Evolutionary conservation across 2,113 vertebrate species (phyloP).

Genomic region (Nothoprocta perdicaria): DNA sequence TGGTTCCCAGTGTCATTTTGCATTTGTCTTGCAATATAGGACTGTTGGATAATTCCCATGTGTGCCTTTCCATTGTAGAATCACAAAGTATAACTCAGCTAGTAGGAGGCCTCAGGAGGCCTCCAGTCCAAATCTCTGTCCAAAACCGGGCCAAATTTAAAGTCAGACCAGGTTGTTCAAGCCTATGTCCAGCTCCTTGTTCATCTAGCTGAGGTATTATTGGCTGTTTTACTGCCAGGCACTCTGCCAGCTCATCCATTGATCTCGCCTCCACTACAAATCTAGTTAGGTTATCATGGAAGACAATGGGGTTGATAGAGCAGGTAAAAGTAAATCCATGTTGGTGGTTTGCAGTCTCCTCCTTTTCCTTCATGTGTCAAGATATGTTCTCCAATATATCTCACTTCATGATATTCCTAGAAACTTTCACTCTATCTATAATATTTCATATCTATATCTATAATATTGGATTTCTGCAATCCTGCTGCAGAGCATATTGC

Average conservation of each 20-base stretch:
- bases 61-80: not conserved
- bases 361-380: not conserved
- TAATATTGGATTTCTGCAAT: not conserved
- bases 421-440: not conserved
- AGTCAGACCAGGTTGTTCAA: not conserved
- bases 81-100: not conserved
- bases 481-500: not conserved
- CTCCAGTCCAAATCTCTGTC: not conserved
- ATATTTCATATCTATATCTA: too few relatives aligned
- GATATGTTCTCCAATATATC: not conserved
- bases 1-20: slow-evolving; percentile 15
- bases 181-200: not conserved
- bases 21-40: not conserved
- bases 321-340: not conserved
- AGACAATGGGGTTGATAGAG: not conserved
- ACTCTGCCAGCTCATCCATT: not conserved
- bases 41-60: not conserved
- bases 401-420: not conserved
- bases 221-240: not conserved
- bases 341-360: not conserved
- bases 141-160: not conserved
- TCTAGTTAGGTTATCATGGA: not conserved
- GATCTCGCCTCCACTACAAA: not conserved
- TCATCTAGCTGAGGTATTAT: not conserved
- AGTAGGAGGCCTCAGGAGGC: not conserved